Evolutionary conservation across 2,113 vertebrate genomes (phyloP), one percentile per base, ranked within the genome.

Genomic region (Gallinago paraguaiae): DNA sequence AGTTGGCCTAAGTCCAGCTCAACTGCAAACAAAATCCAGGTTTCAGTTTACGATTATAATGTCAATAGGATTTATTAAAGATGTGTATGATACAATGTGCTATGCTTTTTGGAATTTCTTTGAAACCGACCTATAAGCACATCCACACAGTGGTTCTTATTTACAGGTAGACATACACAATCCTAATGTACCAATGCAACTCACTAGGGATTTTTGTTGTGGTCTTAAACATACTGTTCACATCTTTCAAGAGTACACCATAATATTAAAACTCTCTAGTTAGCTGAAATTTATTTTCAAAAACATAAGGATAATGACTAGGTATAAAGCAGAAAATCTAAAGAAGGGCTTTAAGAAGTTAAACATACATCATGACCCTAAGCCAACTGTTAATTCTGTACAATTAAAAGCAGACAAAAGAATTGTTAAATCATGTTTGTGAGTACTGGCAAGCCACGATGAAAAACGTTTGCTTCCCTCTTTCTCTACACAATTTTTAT

Each of bases 381-480:
- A 83, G 18, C 31, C 51, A 94, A 22, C 23, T 41, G 31, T 48
- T 88, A 72, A 70, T 82, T 59, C 59, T 20, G 11, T 86, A 74
- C 86, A 93, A 95, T 43, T 37, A 80, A 85, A 74, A 72, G 17
- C n/a, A 82, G 39, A 45, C 24, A 54, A 69, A 70, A 74, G 17
- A 76, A 85, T 35, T 30, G 39, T 48, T 75, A 69, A 72, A 70
- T 80, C 13, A 41, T 51, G 24, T 83, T 65, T 63, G 35, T 33
- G 43, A 87, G 17, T 69, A 86, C 10, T 71, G 75, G 41, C 59
- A 95, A 85, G 19, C 13, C 56, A 65, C 11, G 11, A 30, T 65
- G 11, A 56, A 70, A 86, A 80, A 33, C 13, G 33, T 86, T 69
- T 56, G 54, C 80, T 60, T 88, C 71, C 33, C 30, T 23, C 28